Base-by-base conservation (phyloP, 1,140 invertebrate genomes). In the Thaumatotibia leucotreta region DNA sequence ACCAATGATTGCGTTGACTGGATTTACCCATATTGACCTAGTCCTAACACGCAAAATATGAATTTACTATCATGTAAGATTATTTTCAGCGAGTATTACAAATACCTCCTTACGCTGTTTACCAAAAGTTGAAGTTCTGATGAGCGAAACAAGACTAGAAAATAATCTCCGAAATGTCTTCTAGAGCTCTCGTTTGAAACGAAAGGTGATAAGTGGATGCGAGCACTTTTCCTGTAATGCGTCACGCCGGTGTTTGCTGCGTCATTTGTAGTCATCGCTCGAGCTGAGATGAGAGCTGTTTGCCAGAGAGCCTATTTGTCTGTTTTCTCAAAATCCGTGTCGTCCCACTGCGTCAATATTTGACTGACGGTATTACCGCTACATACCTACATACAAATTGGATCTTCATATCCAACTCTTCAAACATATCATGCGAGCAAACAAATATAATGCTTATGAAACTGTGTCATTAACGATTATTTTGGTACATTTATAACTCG, bases 281-380 rank as follows among this genome's bases (percentile, higher is more conserved):
- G 58, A 69, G 20, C 32, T 14, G 64, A 29, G 63, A 33, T 63
- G 61, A 52, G 61, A 68, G 75, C 77, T 80, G 80, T 75, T 84
- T 85, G 84, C 84, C 80, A 86, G 82, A 84, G 86, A 83, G 84
- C 77, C 80, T 89, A 86, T 89, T 85, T 82, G 81, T 83, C 73
- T 89, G 81, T 89, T 89, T 85, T 75, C 76, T 79, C 70, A 79
- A 88, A 89, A 87, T 89, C 84, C 78, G 84, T 88, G 85, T 89
- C 87, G 84, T 88, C 83, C 79, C 80, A 86, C 80, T 84, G 75
- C 58, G 84, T 84, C 82, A 88, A 90, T 88, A 88, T 88, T 90
- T 83, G 80, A 79, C 71, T 80, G 79, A 78, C 79, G 75, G 80
- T 81, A 86, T 85, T 88, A 89, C 87, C 87, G 87, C 85, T 89